These are phyloP conservation scores for Dryocosmus kuriphilus DNA, from an alignment of 2,888 invertebrate genomes.

Conservation along the genomic window DNA sequence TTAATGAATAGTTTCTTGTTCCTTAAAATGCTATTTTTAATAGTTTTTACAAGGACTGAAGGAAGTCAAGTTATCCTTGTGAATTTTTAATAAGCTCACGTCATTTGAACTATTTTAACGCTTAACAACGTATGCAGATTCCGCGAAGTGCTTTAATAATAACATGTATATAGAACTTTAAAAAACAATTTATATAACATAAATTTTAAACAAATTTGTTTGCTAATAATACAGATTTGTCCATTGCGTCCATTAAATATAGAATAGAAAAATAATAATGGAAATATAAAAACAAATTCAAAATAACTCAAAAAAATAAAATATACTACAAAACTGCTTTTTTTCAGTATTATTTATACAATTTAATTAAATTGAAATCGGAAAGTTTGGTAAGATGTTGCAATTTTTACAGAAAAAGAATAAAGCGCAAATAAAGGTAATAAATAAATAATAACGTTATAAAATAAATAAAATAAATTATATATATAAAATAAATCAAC, in stretches of 20 bases:
- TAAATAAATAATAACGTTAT: too few relatives aligned
- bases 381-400: not conserved
- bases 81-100: constrained; percentile 12
- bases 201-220: too few relatives aligned
- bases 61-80: constrained; percentile 9
- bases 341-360: too few relatives aligned
- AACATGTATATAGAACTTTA: not conserved
- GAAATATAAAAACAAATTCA: too few relatives aligned
- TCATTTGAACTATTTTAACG: not conserved
- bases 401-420: not conserved
- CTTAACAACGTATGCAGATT: not conserved
- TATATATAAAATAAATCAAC: too few relatives aligned
- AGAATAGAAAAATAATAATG: too few relatives aligned
- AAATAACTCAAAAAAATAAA: too few relatives aligned
- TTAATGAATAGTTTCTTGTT: not conserved
- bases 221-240: too few relatives aligned
- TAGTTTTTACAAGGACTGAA: constrained; percentile 14
- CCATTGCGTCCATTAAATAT: too few relatives aligned
- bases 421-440: not conserved
- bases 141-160: not conserved
- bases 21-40: not conserved
- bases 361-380: too few relatives aligned
- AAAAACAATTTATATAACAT: not conserved
- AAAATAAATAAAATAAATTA: too few relatives aligned
- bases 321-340: too few relatives aligned